Base-by-base conservation (phyloP, 2,797 vertebrate genomes). In the Brotula barbata region DNA sequence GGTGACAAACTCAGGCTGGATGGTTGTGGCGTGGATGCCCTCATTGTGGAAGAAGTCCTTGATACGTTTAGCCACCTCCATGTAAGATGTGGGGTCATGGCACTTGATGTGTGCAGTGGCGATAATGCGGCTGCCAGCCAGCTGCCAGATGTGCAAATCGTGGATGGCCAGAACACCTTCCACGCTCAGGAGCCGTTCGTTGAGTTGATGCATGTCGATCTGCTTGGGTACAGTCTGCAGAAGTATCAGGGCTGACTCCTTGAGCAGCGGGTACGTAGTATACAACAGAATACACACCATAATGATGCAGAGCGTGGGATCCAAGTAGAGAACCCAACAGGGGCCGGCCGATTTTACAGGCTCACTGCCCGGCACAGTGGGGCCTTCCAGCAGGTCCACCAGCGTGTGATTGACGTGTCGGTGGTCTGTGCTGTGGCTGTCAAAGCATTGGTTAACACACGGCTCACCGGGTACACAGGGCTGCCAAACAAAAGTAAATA, bases 31-130 rank as follows among this genome's bases (percentile, higher is more conserved):
- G 0, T 99, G 97, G 84, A 99, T 99, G 67, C 97, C 97, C 80
- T 98, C 95, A 0, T 99, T 71, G 1, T 99, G 97, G 69, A 99
- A 99, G 78, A 97, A 95, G 85, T 94, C 94, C 75, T 99, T 99
- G 64, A 99, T 95, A 71, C 92, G 94, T 71, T 99, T 98, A 41
- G 96, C 97, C 85, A 99, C 96, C 17, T 97, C 94, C 96, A 99
- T 98, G 89, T 98, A 99, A 0, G 96, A 93, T 0, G 96, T 81
- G 54, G 96, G 95, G 83, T 99, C 96, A 0, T 93, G 94, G 80
- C 96, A 99, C 86, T 98, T 99, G 69, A 99, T 99, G 87, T 98
- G 97, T 1, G 96, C 96, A 0, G 97, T 98, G 83, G 96, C 97
- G 21, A 99, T 99, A 87, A 99, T 98, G 72, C 95, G 93, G 74